Evolutionary conservation across 2,888 invertebrate species (phyloP), one percentile per base, ranked within the genome.

Genomic region (Coleophora flavipennella): DNA sequence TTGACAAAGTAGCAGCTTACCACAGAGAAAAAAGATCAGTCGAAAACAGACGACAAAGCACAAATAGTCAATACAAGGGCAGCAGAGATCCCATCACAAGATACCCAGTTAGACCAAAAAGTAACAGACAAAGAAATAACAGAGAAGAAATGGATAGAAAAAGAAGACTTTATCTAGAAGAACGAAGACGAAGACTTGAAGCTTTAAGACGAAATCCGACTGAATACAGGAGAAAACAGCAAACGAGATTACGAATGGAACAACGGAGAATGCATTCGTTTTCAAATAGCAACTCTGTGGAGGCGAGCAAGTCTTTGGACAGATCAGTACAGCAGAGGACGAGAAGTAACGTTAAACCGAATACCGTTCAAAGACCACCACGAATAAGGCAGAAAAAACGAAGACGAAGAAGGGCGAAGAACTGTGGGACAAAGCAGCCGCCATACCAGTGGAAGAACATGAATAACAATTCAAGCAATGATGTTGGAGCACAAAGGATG

Each of bases 351-450:
- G 67, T 60, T 33, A 71, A 59, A 45, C 37, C 42, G 2, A 66
- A 49, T 25, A 20, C 6, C 20, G 29, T 11, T 2, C n/a, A 29
- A 11, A 29, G 10, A 11, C 29, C 29, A 11, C 29, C n/a, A 11
- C 7, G 29, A 10, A 29, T 29, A 10, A 26, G n/a, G 11, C 25
- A 9, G 55, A 64, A 42, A 63, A 68, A 42, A 51, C 71, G 67
- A 61, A 77, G 63, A 53, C 69, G 71, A 53, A 68, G 67, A 62
- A 67, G 63, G 49, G 71, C 63, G 44, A 83, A 69, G 50, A 78
- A 78, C 49, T 85, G 85, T 39, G 85, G 75, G 3, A 85, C 85
- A 12, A 83, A 76, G 49, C 77, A 85, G 47, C 85, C 85, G 7
- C 69, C 73, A 1, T 81, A 80, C 43, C 66, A 73, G 44, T 81